phyloP scores from a whole-genome alignment of 2,888 invertebrate genomes.

The Agrotis ipsilon region DNA sequence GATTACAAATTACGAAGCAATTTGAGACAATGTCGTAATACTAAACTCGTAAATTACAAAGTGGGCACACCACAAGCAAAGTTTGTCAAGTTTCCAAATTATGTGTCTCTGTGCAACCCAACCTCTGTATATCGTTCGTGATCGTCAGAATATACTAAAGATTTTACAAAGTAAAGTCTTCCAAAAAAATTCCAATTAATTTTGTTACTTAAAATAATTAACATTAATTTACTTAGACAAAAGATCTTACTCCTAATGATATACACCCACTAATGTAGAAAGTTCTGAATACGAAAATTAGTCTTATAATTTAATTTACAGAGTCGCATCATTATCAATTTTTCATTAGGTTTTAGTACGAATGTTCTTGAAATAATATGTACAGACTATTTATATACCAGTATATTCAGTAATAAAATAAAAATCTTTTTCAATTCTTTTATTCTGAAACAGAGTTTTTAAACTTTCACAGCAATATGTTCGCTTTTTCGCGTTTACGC shows the following conservation, averaged over 20 bases:
- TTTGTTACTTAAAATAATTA: slow-evolving; percentile 29
- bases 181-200: not conserved
- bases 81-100: slow-evolving; percentile 67
- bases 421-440: slow-evolving; percentile 7
- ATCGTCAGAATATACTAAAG: slow-evolving; percentile 31
- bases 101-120: slow-evolving; percentile 43
- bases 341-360: slow-evolving; percentile 9
- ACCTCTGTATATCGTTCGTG: slow-evolving; percentile 33
- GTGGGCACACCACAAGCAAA: slow-evolving; percentile 72
- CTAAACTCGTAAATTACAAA: slow-evolving; percentile 82
- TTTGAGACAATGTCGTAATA: slow-evolving; percentile 72
- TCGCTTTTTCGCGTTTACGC: not conserved
- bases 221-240: slow-evolving; percentile 26
- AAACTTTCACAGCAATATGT: not conserved
- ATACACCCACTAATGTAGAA: slow-evolving; percentile 40
- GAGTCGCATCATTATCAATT: slow-evolving; percentile 26
- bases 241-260: slow-evolving; percentile 28
- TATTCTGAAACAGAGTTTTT: slow-evolving; percentile 9
- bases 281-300: slow-evolving; percentile 45
- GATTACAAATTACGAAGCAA: slow-evolving; percentile 75
- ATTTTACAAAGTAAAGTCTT: slow-evolving; percentile 24
- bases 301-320: slow-evolving; percentile 32
- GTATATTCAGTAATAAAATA: not conserved
- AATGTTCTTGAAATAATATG: slow-evolving; percentile 22
- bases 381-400: not conserved